A percentile compares a stretch with the other conserved stretches of the same genome.
phyloP scores from a whole-genome alignment of 2,797 vertebrate species.

The Labeo calbasu region DNA sequence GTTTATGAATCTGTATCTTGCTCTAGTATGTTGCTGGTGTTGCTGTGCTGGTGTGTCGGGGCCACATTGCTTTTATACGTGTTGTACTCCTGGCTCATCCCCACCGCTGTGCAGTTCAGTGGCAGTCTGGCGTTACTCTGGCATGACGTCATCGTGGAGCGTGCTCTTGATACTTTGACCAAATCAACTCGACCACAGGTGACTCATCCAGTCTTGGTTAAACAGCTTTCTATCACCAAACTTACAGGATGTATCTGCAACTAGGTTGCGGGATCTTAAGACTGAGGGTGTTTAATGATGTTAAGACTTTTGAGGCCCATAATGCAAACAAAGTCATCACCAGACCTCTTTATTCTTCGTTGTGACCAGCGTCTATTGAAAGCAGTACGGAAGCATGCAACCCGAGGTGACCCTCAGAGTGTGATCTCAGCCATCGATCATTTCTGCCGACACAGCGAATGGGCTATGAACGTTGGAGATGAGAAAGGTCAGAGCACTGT shows the following conservation, averaged over 20 bases:
- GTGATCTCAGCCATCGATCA: conserved; percentile 78
- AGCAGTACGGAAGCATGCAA: conserved; percentile 75
- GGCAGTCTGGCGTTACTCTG: conserved; percentile 73
- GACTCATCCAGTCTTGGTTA: conserved; percentile 4
- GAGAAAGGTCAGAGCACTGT: conserved; percentile 76
- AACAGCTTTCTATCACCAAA: neutral
- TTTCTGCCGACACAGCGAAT: conserved; percentile 81
- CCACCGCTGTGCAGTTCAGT: conserved; percentile 68
- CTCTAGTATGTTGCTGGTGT: conserved; percentile 71
- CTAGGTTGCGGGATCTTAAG: neutral
- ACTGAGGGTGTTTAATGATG: neutral
- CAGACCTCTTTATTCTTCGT: conserved; percentile 6
- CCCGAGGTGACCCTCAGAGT: conserved; percentile 76
- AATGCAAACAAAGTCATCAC: neutral
- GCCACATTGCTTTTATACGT: conserved; percentile 66
- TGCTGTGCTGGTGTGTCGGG: conserved; percentile 61
- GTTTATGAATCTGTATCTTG: neutral
- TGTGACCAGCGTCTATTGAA: conserved; percentile 72
- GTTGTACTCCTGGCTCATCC: conserved; percentile 74
- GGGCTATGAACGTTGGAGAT: conserved; percentile 85
- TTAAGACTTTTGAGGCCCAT: neutral
- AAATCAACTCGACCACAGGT: conserved; percentile 78
- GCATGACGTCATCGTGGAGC: conserved; percentile 73
- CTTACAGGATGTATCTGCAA: neutral
- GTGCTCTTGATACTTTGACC: conserved; percentile 70